Conservation (phyloP, 2,888 invertebrate species). For the Rhagophthalmus giganteus region DNA sequence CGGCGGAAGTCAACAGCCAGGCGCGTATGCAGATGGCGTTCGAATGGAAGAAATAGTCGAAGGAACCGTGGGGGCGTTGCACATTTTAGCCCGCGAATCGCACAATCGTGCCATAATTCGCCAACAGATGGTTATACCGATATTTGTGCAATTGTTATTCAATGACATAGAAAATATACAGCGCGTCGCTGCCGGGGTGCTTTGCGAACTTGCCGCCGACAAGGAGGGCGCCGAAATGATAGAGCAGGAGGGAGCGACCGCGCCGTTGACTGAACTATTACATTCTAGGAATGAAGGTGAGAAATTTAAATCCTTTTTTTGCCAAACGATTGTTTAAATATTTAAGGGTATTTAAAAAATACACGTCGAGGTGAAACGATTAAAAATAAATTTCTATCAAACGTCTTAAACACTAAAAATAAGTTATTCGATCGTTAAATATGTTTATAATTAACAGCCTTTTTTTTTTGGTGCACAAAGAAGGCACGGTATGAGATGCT, state of each 20-base stretch:
- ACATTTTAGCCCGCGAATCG: slow-evolving; percentile 92
- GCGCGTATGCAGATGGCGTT: slow-evolving; percentile 91
- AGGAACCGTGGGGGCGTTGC: slow-evolving; percentile 95
- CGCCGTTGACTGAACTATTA: slow-evolving; percentile 90
- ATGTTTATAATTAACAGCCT: no score
- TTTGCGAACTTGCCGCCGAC: slow-evolving; percentile 94
- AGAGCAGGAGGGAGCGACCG: slow-evolving; percentile 94
- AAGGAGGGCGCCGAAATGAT: slow-evolving; percentile 98
- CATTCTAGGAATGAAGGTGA: slow-evolving; percentile 92
- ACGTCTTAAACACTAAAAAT: no score
- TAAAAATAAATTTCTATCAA: no score
- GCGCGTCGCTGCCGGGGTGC: slow-evolving; percentile 95
- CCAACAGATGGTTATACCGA: slow-evolving; percentile 89
- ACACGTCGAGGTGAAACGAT: no score
- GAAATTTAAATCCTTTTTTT: no score
- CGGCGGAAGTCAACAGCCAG: slow-evolving; percentile 71
- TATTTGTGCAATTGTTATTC: slow-evolving; percentile 94
- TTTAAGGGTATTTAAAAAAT: slow-evolving; percentile 13
- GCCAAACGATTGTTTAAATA: no score
- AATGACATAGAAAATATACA: slow-evolving; percentile 97
- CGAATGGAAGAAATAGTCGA: slow-evolving; percentile 99
- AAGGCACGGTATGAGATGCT: no score
- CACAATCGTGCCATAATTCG: slow-evolving; percentile 92
- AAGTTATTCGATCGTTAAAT: no score
- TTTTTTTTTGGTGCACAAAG: no score